phyloP scores from a whole-genome alignment of 2,888 invertebrate species.

The Pseudolycoriella hygida region DNA sequence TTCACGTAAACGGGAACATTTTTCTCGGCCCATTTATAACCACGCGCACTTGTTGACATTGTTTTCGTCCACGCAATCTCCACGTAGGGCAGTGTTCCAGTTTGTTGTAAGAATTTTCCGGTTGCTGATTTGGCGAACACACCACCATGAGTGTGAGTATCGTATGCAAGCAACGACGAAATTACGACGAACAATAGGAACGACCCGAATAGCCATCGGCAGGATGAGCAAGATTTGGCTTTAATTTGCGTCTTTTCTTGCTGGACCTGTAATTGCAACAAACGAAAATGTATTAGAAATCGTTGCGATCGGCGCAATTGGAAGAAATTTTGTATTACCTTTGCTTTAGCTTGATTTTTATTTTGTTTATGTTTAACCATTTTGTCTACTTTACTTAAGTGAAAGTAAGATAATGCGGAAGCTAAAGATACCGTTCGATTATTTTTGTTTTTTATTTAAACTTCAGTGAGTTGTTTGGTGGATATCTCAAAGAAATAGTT shows the following conservation, averaged over 20 bases:
- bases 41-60: slow-evolving; percentile 39
- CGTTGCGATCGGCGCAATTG: too few relatives aligned
- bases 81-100: slow-evolving; percentile 43
- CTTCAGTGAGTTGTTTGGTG: too few relatives aligned
- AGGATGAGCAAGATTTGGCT: slow-evolving; percentile 26
- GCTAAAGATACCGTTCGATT: too few relatives aligned
- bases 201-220: slow-evolving; percentile 48
- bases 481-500: too few relatives aligned
- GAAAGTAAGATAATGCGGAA: too few relatives aligned
- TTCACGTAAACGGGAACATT: slow-evolving; percentile 49
- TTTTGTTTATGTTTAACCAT: too few relatives aligned
- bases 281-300: too few relatives aligned
- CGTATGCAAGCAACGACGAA: slow-evolving; percentile 41
- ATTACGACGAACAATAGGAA: slow-evolving; percentile 40
- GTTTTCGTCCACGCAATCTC: slow-evolving; percentile 43
- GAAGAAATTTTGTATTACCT: too few relatives aligned
- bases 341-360: too few relatives aligned
- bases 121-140: slow-evolving; percentile 51
- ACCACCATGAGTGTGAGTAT: slow-evolving; percentile 44
- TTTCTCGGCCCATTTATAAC: slow-evolving; percentile 47
- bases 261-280: slow-evolving; percentile 4
- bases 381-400: too few relatives aligned
- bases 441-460: too few relatives aligned
- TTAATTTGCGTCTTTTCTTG: slow-evolving; percentile 19
- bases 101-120: slow-evolving; percentile 43